These are phyloP conservation scores for Batillaria attramentaria DNA, from an alignment of 1,140 invertebrate genomes.

Conservation along the genomic window DNA sequence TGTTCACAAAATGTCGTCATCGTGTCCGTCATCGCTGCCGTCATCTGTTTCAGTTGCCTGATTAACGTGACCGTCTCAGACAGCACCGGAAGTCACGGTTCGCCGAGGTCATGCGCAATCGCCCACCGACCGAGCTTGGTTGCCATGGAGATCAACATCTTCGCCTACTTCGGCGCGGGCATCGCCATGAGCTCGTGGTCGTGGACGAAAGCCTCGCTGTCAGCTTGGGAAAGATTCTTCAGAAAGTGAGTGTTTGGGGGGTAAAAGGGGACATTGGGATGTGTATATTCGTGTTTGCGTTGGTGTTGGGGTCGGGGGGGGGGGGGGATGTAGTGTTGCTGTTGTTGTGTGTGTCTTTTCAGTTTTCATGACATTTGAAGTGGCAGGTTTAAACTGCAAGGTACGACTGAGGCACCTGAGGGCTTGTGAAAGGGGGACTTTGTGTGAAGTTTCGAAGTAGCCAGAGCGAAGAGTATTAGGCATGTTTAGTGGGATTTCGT, in stretches of 20 bases:
- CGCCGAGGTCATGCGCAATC: slow-evolving; percentile 75
- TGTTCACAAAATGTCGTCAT: too few relatives aligned
- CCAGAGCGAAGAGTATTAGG: background rate
- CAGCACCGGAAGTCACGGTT: slow-evolving; percentile 12
- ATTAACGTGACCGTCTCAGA: slow-evolving; percentile 66
- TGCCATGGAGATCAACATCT: slow-evolving; percentile 85
- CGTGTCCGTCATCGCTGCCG: background rate
- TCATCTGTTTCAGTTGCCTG: slow-evolving; percentile 66
- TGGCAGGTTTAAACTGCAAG: background rate
- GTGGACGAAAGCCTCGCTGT: slow-evolving; percentile 86
- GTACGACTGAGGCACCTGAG: background rate
- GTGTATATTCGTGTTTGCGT: too few relatives aligned
- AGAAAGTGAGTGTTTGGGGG: slow-evolving; percentile 83
- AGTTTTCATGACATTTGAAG: background rate
- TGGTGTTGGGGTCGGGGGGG: background rate
- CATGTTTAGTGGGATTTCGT: background rate
- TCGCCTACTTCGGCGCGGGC: slow-evolving; percentile 86
- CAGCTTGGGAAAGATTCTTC: slow-evolving; percentile 88
- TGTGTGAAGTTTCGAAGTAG: background rate
- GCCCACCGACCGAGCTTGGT: slow-evolving; percentile 84
- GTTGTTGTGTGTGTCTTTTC: background rate
- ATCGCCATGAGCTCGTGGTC: slow-evolving; percentile 94
- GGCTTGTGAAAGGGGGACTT: background rate
- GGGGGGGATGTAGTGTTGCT: background rate
- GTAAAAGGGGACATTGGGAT: too few relatives aligned